phyloP scores from a whole-genome alignment of 2,113 vertebrate species.

The Willisornis vidua region DNA sequence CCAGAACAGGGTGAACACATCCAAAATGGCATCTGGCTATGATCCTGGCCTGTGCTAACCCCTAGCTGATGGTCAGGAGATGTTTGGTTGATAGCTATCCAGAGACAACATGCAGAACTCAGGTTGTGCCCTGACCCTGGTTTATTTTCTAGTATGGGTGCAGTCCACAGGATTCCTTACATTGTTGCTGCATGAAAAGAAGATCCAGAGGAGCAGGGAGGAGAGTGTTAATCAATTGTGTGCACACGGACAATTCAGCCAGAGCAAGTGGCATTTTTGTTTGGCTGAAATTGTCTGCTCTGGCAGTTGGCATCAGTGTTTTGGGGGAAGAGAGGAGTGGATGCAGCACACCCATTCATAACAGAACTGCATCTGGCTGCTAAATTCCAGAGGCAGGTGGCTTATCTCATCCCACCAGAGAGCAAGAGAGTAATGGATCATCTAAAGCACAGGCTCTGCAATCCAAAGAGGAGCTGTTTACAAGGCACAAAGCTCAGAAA shows the following conservation, averaged over 20 bases:
- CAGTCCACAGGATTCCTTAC: not conserved
- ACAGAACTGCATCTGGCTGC: not conserved
- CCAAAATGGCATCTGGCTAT: not conserved
- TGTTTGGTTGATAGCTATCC: not conserved
- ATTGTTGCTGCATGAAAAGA: not conserved
- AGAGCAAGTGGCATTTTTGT: not conserved
- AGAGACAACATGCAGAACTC: not conserved
- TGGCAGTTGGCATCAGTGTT: not conserved
- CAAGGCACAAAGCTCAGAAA: not conserved
- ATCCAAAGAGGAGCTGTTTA: not conserved
- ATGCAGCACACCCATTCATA: not conserved
- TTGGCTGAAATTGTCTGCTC: not conserved
- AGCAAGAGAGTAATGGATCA: not conserved
- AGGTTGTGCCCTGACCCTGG: not conserved
- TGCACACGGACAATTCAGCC: not conserved
- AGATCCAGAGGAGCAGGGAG: not conserved
- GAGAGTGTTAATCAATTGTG: not conserved
- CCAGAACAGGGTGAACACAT: not conserved
- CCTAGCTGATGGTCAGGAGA: not conserved
- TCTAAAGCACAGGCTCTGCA: not conserved
- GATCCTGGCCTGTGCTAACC: not conserved
- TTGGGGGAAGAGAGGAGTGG: not conserved
- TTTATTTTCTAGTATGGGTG: not conserved
- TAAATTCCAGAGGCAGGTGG: not conserved
- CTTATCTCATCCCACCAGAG: not conserved